These are phyloP conservation scores for Myrmecobius fasciatus DNA, from an alignment of 2,113 vertebrate genomes.

Conservation along the genomic window DNA sequence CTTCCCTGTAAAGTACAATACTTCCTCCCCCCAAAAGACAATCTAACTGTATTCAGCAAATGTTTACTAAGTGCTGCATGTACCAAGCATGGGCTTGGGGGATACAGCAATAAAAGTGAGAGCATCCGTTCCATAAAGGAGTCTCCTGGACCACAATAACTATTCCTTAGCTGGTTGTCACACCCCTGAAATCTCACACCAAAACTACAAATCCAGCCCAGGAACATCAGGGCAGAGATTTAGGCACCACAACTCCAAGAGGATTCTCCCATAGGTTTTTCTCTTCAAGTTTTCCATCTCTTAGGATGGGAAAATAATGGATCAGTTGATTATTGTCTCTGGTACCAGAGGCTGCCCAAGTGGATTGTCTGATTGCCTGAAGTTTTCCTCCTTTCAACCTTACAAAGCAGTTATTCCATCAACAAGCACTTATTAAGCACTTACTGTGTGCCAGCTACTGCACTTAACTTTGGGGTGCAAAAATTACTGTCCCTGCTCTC, in stretches of 20 bases:
- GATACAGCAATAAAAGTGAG: not conserved
- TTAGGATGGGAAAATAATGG: not conserved
- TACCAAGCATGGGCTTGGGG: not conserved
- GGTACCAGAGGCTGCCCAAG: too few relatives aligned
- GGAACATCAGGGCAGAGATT: not conserved
- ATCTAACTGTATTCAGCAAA: not conserved
- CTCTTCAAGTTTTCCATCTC: not conserved
- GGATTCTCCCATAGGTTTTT: too few relatives aligned
- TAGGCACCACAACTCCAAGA: not conserved
- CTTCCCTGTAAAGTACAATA: not conserved
- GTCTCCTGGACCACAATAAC: not conserved
- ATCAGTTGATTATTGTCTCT: not conserved
- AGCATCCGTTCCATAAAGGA: not conserved
- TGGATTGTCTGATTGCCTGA: too few relatives aligned
- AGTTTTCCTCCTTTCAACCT: too few relatives aligned
- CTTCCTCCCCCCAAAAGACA: not conserved
- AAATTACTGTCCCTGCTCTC: too few relatives aligned
- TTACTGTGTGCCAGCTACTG: too few relatives aligned
- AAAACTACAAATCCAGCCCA: not conserved
- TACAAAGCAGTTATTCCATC: too few relatives aligned
- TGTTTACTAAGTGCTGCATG: not conserved
- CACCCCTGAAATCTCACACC: not conserved
- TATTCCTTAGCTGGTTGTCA: not conserved
- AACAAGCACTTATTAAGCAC: too few relatives aligned
- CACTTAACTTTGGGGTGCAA: too few relatives aligned